phyloP scores from a whole-genome alignment of 2,888 invertebrate species.

The Gerosis bhagava region DNA sequence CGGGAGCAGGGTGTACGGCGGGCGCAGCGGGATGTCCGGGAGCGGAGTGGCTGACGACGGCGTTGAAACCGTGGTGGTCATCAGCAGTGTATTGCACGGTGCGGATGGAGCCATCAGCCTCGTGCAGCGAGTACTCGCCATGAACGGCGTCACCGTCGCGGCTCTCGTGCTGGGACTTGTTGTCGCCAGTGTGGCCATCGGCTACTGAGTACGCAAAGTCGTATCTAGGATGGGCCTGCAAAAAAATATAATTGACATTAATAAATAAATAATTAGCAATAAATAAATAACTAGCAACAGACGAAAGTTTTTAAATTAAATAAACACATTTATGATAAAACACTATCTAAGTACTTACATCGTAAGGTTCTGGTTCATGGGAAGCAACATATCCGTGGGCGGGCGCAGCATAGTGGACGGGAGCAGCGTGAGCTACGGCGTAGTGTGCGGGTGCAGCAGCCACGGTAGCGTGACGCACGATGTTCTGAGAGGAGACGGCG shows the following conservation, averaged over 20 bases:
- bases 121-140: constrained; percentile 66
- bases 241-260: constrained; percentile 4
- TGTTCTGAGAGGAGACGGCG: constrained; percentile 29
- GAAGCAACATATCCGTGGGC: constrained; percentile 42
- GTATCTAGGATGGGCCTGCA: constrained; percentile 73
- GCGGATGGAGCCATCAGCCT: constrained; percentile 74
- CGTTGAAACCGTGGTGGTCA: constrained; percentile 59
- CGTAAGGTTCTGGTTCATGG: constrained; percentile 46
- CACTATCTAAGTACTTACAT: constrained; percentile 50
- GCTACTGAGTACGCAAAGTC: constrained; percentile 76
- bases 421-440: constrained; percentile 38
- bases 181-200: constrained; percentile 79
- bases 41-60: constrained; percentile 39
- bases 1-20: constrained; percentile 20
- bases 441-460: constrained; percentile 39
- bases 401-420: constrained; percentile 38
- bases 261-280: neutral
- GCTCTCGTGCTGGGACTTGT: constrained; percentile 78
- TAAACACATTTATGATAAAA: too few relatives aligned
- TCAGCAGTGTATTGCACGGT: constrained; percentile 77
- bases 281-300: too few relatives aligned
- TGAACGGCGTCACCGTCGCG: constrained; percentile 81
- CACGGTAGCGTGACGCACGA: constrained; percentile 47
- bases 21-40: constrained; percentile 32
- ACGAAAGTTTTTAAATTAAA: too few relatives aligned